Conservation (phyloP, 2,113 vertebrate species). For the Tragelaphus scriptus region DNA sequence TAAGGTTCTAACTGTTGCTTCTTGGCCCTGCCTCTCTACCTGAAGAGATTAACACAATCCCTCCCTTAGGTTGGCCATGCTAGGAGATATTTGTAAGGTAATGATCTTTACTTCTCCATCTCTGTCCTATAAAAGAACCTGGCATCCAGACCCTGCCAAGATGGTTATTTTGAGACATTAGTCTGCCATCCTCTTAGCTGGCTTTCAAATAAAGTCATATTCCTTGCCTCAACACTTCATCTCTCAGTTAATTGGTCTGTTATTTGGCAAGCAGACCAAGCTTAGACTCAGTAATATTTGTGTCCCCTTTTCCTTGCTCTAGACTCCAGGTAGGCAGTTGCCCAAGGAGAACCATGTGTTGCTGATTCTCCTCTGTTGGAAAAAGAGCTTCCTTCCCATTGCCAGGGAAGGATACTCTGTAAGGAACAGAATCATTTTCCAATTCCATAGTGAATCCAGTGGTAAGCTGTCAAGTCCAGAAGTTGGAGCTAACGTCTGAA, state of each 20-base stretch:
- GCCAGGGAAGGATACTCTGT: not conserved
- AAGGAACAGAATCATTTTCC: too few species aligned
- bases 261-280: not conserved
- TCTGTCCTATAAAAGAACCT: not conserved
- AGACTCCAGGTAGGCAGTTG: not conserved
- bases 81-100: not conserved
- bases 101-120: not conserved
- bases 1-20: not conserved
- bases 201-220: not conserved
- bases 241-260: not conserved
- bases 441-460: too few species aligned
- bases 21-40: not conserved
- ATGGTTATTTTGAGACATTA: not conserved
- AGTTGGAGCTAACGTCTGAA: not conserved
- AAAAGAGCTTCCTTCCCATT: not conserved
- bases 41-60: not conserved
- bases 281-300: not conserved
- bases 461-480: not conserved
- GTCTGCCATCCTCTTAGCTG: not conserved
- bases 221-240: not conserved
- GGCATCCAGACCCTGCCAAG: not conserved
- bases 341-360: not conserved
- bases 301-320: not conserved
- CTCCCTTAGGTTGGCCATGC: not conserved
- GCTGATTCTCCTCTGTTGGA: not conserved